These are phyloP conservation scores for Xiphorhynchus elegans DNA, from an alignment of 2,113 vertebrate genomes.

Conservation along the genomic window DNA sequence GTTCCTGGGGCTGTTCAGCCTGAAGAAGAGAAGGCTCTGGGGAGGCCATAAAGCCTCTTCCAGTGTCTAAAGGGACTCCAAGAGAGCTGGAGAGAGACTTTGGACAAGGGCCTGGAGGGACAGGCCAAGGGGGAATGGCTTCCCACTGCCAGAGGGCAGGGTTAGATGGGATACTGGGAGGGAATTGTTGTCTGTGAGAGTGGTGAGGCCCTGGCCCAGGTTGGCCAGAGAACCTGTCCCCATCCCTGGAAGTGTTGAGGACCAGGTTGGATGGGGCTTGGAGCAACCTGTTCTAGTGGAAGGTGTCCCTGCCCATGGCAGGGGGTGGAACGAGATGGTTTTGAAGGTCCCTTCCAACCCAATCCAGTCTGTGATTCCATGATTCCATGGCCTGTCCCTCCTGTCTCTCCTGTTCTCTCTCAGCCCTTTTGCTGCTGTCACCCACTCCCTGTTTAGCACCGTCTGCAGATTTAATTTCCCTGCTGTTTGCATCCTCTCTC, in stretches of 20 bases:
- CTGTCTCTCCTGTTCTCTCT: not conserved
- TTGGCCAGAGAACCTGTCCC: rapidly evolving
- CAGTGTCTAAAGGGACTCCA: not conserved
- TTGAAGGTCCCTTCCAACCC: not conserved
- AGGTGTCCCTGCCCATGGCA: not conserved
- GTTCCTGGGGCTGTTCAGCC: not conserved
- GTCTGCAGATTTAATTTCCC: not conserved
- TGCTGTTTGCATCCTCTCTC: conserved; percentile 3
- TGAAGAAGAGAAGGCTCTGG: not conserved
- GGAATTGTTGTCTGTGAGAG: not conserved
- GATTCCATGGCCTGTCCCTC: not conserved
- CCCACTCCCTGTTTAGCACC: not conserved
- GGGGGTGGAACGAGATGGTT: not conserved
- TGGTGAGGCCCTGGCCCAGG: not conserved
- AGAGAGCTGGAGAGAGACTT: not conserved
- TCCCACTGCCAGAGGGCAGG: not conserved
- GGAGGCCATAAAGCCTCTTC: not conserved
- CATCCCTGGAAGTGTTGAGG: not conserved
- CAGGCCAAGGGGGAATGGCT: not conserved
- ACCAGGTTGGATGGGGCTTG: not conserved
- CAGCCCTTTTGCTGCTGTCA: not conserved
- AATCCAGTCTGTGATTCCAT: not conserved
- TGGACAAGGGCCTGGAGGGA: not conserved
- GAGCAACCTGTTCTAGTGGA: rapidly evolving
- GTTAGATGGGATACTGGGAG: not conserved